phyloP scores from a whole-genome alignment of 1,140 invertebrate genomes.

The Temnothorax nylanderi region DNA sequence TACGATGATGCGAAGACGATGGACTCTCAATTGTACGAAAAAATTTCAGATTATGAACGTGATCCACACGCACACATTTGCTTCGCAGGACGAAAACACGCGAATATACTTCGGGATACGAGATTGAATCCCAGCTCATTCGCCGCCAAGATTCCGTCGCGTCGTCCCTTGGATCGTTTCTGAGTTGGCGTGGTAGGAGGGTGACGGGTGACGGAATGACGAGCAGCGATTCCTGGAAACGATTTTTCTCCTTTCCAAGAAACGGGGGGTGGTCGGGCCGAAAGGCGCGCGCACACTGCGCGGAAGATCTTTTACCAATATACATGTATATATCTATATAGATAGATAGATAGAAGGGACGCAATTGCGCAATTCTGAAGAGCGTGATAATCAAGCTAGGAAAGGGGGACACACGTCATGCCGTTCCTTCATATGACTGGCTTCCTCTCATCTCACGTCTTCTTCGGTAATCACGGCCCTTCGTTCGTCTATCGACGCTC shows the following conservation, averaged over 20 bases:
- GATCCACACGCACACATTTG: background rate
- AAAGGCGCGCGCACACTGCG: conserved; percentile 49
- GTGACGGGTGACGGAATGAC: background rate
- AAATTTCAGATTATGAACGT: background rate
- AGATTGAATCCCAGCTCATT: background rate
- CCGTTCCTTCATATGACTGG: background rate
- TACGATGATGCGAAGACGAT: background rate
- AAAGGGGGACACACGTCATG: background rate
- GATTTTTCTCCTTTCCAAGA: conserved; percentile 60
- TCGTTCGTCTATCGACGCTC: background rate
- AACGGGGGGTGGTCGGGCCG: conserved; percentile 7
- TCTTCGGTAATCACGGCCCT: background rate
- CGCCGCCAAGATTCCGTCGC: background rate
- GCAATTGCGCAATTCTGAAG: background rate
- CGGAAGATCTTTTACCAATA: background rate
- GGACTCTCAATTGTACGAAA: too few relatives aligned
- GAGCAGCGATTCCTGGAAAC: conserved; percentile 52
- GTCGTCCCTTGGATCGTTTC: conserved; percentile 30
- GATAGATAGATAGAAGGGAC: background rate
- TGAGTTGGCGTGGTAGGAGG: background rate
- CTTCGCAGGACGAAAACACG: background rate
- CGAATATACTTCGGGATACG: background rate
- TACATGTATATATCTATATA: background rate
- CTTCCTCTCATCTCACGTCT: conserved; percentile 26
- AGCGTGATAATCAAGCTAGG: background rate